These are phyloP conservation scores for Lordiphosa clarofinis DNA, from an alignment of 1,140 invertebrate species.

Conservation along the genomic window DNA sequence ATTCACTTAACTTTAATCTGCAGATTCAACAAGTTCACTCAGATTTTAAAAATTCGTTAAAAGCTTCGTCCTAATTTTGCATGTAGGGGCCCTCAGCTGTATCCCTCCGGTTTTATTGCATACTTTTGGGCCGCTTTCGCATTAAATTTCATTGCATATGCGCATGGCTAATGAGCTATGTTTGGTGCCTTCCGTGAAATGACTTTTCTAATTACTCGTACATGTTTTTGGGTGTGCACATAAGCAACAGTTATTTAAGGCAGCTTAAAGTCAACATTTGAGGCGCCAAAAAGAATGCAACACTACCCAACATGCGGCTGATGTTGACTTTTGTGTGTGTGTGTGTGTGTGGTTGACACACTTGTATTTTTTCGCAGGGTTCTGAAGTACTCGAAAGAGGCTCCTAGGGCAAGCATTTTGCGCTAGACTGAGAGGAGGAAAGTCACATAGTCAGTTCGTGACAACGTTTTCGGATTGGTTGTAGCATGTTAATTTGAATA, in stretches of 20 bases:
- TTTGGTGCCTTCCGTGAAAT: slow-evolving; percentile 11
- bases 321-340: slow-evolving; percentile 32
- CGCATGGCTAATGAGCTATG: slow-evolving; percentile 16
- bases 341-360: slow-evolving; percentile 44
- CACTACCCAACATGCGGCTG: slow-evolving; percentile 34
- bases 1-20: slow-evolving; percentile 40
- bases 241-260: slow-evolving; percentile 64
- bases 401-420: slow-evolving; percentile 43
- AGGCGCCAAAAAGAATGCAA: slow-evolving; percentile 51
- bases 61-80: too few species aligned
- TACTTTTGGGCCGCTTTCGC: slow-evolving; percentile 13
- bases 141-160: slow-evolving; percentile 18
- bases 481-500: too few species aligned
- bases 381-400: slow-evolving; percentile 45
- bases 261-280: slow-evolving; percentile 47
- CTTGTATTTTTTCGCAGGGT: slow-evolving; percentile 27
- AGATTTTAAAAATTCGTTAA: too few species aligned
- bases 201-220: slow-evolving; percentile 55
- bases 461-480: background rate
- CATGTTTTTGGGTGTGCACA: slow-evolving; percentile 17
- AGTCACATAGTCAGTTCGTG: slow-evolving; percentile 26
- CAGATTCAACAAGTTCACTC: slow-evolving; percentile 2
- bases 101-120: slow-evolving; percentile 24
- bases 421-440: slow-evolving; percentile 21
- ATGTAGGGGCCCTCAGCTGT: background rate